These are phyloP conservation scores for Ctenochaetus hawaiiensis DNA, from an alignment of 2,797 vertebrate genomes.

Conservation along the genomic window DNA sequence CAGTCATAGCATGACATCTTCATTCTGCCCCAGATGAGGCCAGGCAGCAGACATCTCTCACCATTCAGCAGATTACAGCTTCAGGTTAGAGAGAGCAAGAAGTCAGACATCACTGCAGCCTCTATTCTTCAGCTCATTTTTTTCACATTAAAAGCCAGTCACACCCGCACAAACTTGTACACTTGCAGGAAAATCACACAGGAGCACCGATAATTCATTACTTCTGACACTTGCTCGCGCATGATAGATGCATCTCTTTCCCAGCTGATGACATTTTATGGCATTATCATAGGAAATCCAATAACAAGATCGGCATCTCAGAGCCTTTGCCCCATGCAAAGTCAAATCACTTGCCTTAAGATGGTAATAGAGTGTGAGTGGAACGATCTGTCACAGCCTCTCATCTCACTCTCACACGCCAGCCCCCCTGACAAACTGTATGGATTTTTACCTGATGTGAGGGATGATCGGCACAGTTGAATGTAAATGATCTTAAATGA, in stretches of 20 bases:
- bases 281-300: conserved; percentile 85
- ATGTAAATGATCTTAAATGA: conserved; percentile 82
- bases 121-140: conserved; percentile 13
- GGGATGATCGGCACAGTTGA: conserved; percentile 74
- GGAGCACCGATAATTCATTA: conserved; percentile 77
- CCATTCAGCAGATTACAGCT: conserved; percentile 48
- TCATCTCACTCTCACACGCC: conserved; percentile 44
- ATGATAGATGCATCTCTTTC: conserved; percentile 82
- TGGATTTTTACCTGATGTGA: conserved; percentile 84
- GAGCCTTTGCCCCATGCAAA: conserved; percentile 74
- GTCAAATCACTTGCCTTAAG: conserved; percentile 84
- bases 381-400: conserved; percentile 81
- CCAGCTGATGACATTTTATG: conserved; percentile 80
- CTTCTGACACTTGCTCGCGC: conserved; percentile 72
- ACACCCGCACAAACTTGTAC: conserved; percentile 48
- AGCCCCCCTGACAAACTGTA: conserved; percentile 74
- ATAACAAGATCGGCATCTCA: conserved; percentile 80
- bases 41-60: conserved; percentile 38
- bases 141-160: conserved; percentile 35
- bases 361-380: conserved; percentile 83
- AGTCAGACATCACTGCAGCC: conserved; percentile 25
- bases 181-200: conserved; percentile 56
- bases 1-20: conserved; percentile 54
- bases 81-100: conserved; percentile 44
- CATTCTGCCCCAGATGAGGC: conserved; percentile 45